phyloP scores from a whole-genome alignment of 2,113 vertebrate species.

The Montifringilla adamsi region DNA sequence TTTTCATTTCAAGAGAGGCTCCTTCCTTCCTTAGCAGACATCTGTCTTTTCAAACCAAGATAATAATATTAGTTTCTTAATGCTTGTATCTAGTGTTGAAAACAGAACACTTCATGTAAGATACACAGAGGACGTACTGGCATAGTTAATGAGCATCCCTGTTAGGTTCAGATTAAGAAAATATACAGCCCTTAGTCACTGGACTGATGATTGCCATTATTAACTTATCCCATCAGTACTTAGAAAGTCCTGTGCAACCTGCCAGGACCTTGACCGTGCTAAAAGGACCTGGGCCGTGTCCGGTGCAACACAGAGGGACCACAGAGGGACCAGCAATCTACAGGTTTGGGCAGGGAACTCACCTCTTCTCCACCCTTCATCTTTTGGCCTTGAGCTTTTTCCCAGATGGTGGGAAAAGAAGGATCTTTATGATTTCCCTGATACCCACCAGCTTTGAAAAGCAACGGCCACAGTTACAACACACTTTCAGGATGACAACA shows the following conservation, averaged over 20 bases:
- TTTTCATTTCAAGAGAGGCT: background rate
- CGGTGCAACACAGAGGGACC: background rate
- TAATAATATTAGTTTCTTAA: background rate
- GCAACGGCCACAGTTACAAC: rapidly evolving
- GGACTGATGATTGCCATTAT: background rate
- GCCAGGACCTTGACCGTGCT: background rate
- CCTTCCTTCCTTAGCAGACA: background rate
- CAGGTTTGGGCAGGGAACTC: background rate
- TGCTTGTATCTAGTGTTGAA: background rate
- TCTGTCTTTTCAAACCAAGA: background rate
- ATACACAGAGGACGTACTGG: background rate
- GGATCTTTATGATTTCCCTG: background rate
- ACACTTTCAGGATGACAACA: background rate
- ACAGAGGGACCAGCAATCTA: background rate
- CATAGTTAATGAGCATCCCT: background rate
- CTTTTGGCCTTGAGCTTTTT: background rate
- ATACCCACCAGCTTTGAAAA: background rate
- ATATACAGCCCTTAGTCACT: background rate
- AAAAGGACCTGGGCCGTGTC: background rate
- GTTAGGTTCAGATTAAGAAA: background rate
- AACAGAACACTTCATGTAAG: background rate
- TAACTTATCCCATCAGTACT: background rate
- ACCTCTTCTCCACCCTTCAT: background rate
- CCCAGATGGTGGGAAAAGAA: background rate
- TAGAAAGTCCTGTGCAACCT: background rate